Base-by-base conservation (phyloP, 2,888 invertebrate species). In the Papilio protenor region DNA sequence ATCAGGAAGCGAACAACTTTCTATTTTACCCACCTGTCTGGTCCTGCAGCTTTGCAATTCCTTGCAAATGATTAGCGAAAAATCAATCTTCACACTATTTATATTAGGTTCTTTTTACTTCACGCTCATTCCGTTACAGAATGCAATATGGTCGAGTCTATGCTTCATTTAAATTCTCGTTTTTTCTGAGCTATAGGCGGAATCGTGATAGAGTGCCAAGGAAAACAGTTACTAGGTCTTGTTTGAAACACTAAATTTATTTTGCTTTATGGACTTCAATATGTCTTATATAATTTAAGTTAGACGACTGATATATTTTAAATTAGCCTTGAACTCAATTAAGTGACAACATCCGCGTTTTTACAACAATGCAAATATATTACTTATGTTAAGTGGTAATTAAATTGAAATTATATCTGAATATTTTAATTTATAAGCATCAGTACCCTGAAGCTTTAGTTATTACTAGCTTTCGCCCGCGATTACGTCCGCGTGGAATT, bases 1-100 rank as follows among this genome's bases (percentile, higher is more conserved):
- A 93, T 84, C 94, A 94, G 94, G 94, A 94, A 94, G 94, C 90
- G 91, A 93, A 94, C 94, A 93, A 94, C 94, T 94, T 94, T 94
- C 94, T 88, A 93, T 94, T 94, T 94, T 92, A 90, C 88, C 88
- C 94, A 94, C 94, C 94, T 94, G 94, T 92, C 91, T 87, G 89
- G 91, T 89, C 89, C 88, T 90, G 89, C 90, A 86, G 85, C 89
- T 91, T 89, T 90, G 87, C 86, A 85, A 84, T 85, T 84, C 85
- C 83, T 80, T 79, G 84, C 83, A 83, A 81, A 82, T 81, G 77
- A 79, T 80, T 84, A 84, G 81, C 80, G 82, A 59, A 88, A 83
- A 84, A 81, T 83, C 79, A 83, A 85, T 88, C 82, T 77, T 83
- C 64, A n/a, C 72, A 27, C 69, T 45, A 47, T 69, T 69, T 18